Base-by-base conservation (phyloP, 2,113 vertebrate species). In the Labeo rohita region DNA sequence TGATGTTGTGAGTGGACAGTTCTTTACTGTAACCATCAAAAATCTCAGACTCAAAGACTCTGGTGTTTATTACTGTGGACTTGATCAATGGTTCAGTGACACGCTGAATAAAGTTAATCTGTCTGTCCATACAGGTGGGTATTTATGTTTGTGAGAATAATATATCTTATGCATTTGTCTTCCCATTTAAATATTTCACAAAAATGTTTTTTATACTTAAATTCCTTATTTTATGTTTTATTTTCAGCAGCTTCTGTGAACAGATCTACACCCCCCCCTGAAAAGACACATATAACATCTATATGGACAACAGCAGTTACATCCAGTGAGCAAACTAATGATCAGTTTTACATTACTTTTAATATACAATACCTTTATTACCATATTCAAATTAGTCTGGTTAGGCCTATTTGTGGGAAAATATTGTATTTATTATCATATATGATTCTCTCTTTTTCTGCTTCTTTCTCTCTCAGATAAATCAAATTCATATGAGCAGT, bases 61-160 rank as follows among this genome's bases (percentile, higher is more conserved):
- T 68, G 90, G 86, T 43, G 18, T 81, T 75, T 91, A 91, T 80
- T 87, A 91, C 83, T 91, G 89, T 87, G 90, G 86, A 85, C 0
- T 89, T 68, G 50, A 88, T 0, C 13, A 15, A 83, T 89, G 87
- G 86, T 74, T 74, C 1, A 0, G 0, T 0, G 90, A 91, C 79
- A n/a, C 0, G 50, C 0, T 52, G 15, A 66, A 0, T 0, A 80
- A 89, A 85, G 78, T 89, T 39, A 1, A 76, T 15, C 61, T 91
- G 12, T 39, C 8, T 15, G 84, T 91, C 43, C 82, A 5, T 45
- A 6, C 66, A 89, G 89, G 89, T 90, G 80, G 15, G 80, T 83
- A 47, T 49, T 28, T 63, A 43, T 39, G 36, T 12, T 74, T 47
- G 9, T n/a, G 11, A 49, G 47, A n/a, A n/a, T 2, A 12, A 47